Conservation (phyloP, 2,113 vertebrate genomes). For the Indri indri region DNA sequence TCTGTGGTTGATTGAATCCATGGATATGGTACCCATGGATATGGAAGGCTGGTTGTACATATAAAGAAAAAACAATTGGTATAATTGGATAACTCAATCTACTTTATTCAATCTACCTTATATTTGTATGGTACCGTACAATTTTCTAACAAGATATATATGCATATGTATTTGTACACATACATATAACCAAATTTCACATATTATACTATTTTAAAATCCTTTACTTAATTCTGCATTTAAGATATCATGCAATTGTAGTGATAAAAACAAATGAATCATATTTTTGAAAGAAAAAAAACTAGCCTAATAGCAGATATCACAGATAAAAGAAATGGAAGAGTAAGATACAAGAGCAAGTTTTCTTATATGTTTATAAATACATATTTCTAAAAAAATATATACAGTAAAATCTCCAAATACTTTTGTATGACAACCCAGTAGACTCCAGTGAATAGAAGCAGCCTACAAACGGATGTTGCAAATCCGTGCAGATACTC, state of each 20-base stretch:
- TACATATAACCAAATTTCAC: background rate
- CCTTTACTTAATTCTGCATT: background rate
- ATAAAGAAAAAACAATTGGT: background rate
- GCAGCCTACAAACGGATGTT: background rate
- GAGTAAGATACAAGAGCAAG: background rate
- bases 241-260: background rate
- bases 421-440: background rate
- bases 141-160: background rate
- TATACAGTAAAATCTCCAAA: background rate
- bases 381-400: background rate
- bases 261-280: background rate
- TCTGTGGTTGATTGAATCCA: background rate
- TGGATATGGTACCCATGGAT: background rate
- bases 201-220: background rate
- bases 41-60: background rate
- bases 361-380: background rate
- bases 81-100: background rate
- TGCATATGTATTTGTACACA: background rate
- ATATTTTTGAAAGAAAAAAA: background rate
- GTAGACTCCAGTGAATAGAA: background rate
- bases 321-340: background rate
- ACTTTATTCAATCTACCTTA: background rate
- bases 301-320: background rate
- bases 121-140: background rate
- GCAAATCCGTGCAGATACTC: background rate